phyloP scores from a whole-genome alignment of 2,113 vertebrate genomes.

The Bubo blakistoni region DNA sequence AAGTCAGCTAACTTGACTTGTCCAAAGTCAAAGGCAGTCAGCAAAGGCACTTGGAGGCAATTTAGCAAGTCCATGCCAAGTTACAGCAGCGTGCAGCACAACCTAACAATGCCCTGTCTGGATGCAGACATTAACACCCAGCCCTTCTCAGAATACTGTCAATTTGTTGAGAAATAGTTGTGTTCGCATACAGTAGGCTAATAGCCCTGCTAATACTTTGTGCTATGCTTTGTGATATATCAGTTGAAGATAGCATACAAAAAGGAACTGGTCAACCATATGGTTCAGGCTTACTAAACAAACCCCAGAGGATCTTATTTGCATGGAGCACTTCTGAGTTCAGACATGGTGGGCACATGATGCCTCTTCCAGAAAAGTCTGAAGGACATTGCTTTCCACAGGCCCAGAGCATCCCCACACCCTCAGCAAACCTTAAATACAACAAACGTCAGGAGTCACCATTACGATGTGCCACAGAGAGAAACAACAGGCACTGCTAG shows the following conservation, averaged over 20 bases:
- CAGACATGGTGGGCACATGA: accelerated
- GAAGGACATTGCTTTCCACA: background rate
- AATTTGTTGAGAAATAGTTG: background rate
- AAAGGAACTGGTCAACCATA: background rate
- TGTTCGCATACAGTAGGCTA: background rate
- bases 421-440: background rate
- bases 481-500: background rate
- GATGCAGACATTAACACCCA: background rate
- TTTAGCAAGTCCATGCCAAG: background rate
- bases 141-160: background rate
- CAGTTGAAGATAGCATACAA: background rate
- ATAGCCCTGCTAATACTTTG: background rate
- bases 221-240: background rate
- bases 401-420: background rate
- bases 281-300: background rate
- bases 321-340: background rate
- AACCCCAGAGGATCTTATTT: background rate
- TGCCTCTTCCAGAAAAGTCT: background rate
- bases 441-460: background rate
- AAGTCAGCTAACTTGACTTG: background rate
- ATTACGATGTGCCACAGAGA: background rate
- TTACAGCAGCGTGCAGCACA: background rate
- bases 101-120: background rate
- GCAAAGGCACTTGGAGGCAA: background rate
- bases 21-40: background rate